Base-by-base conservation (phyloP, 2,113 vertebrate species). In the Aplodontia rufa region DNA sequence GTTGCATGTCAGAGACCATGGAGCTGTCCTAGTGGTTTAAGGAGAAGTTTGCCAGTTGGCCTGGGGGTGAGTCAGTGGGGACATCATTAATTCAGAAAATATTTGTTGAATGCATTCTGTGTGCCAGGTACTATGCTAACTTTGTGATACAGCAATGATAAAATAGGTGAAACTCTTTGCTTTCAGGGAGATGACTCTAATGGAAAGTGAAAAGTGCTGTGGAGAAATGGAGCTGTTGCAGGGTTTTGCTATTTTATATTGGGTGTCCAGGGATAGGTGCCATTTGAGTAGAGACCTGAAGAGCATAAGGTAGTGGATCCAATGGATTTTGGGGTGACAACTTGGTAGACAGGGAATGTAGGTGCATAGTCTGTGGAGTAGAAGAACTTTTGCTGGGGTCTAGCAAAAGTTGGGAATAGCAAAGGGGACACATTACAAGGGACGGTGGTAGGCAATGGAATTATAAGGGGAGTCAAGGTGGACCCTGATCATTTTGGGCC, bases 381-480 rank as follows among this genome's bases (percentile, higher is more conserved):
- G 51, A 14, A 4, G 60, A 87, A 47, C 12, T 3, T 37, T 60
- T n/a, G n/a, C 24, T 1, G 45, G 51, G 35, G 64, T 40, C 79
- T 51, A 19, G 55, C 22, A 14, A 60, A 51, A 51, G n/a, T n/a
- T n/a, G n/a, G n/a, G n/a, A n/a, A n/a, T n/a, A n/a, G 42, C 24
- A 45, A n/a, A 32, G 9, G 49, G 60, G 58, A 4, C 32, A 58
- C 9, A n/a, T n/a, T n/a, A n/a, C n/a, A n/a, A n/a, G 81, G 85
- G 47, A 81, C 4, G 19, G 32, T n/a, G 60, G 37, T 5, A 9
- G 74, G 45, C 6, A 3, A 45, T 26, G 69, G 72, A 9, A 32
- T 24, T 19, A 8, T 16, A 5, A 42, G 69, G 9, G 16, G 2
- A 0, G 13, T 13, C 8, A 2, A 10, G 4, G 16, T 1, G 30